Percentiles rank a stretch among this genome's conserved stretches.
These are phyloP conservation scores for Drosophila burlai DNA, from an alignment of 1,140 invertebrate genomes.

Conservation along the genomic window DNA sequence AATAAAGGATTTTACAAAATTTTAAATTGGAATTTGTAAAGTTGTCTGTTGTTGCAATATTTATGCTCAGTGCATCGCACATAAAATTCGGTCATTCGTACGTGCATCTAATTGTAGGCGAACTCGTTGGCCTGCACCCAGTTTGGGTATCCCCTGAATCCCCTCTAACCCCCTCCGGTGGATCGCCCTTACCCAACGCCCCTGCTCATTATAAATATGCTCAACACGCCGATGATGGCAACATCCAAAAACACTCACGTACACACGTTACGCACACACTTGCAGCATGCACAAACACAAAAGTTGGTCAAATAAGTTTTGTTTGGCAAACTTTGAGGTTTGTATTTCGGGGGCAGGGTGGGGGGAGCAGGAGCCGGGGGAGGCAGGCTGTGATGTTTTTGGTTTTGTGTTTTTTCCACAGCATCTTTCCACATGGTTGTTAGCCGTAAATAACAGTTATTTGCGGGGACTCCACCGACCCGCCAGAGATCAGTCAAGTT, in stretches of 20 bases:
- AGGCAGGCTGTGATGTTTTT: constrained; percentile 15
- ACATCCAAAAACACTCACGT: constrained; percentile 54
- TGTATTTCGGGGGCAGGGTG: constrained; percentile 36
- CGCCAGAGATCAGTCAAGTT: constrained; percentile 32
- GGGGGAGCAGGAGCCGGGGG: neutral
- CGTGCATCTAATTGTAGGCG: constrained; percentile 78
- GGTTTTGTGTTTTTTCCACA: neutral
- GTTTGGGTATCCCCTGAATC: neutral
- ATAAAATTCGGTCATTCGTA: constrained; percentile 39
- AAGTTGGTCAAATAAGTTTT: constrained; percentile 76
- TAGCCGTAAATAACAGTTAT: constrained; percentile 50
- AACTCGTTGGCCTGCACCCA: constrained; percentile 33
- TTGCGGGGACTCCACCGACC: constrained; percentile 21
- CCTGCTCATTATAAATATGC: constrained; percentile 57
- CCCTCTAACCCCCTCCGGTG: neutral
- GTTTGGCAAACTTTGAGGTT: constrained; percentile 69
- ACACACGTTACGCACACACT: constrained; percentile 29
- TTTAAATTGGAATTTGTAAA: neutral
- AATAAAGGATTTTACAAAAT: too few species aligned
- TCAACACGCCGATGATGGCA: constrained; percentile 49
- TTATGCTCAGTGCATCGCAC: constrained; percentile 19
- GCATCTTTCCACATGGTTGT: constrained; percentile 25
- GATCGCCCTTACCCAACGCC: neutral
- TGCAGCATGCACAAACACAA: constrained; percentile 39
- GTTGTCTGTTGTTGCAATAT: neutral